Base-by-base conservation (phyloP, 2,888 invertebrate species). In the Pristionchus maxplancki region DNA sequence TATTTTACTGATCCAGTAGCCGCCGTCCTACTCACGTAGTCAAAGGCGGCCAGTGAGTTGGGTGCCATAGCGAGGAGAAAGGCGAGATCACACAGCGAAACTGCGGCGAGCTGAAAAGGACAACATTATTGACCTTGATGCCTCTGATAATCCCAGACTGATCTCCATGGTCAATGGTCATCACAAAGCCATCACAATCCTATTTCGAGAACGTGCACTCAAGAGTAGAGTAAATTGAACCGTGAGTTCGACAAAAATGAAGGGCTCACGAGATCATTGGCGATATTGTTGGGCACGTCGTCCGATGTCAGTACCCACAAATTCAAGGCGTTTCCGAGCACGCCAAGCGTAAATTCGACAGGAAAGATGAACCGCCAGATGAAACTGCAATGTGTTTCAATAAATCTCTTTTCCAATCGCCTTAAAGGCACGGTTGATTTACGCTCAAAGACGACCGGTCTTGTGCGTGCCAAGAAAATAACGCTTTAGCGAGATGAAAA, bases 271-370 rank as follows among this genome's bases (percentile, higher is more conserved):
- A 94, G 90, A 89, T 94, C 94, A 83, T 93, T 94, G 83, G 94
- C 94, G 74, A 93, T 91, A 90, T 94, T 94, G 90, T 94, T 94
- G 24, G 93, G 91, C 87, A 94, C 91, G 78, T 93, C 93, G 89
- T 92, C 91, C 28, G 92, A 93, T 37, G 92, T 91, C 37, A 94
- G 90, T 34, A 94, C 92, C 91, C 92, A 93, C 31, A 94, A 89
- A 89, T 93, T 94, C 50, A 94, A 88, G 28, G 91, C 90, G 74
- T 94, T 94, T 44, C 94, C 94, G 37, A 94, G 89, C 31, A 93
- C 90, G 6, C 94, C 94, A 28, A 94, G 89, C 3, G 91, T 88
- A 85, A 94, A 94, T 89, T 93, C 93, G 17, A 93, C 87, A 2
- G 94, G 94, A 88, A 94, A 94, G 13, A 94, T 90, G 90, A 91